Evolutionary conservation across 2,888 invertebrate genomes (phyloP).

Genomic region (Heliconius hortense): DNA sequence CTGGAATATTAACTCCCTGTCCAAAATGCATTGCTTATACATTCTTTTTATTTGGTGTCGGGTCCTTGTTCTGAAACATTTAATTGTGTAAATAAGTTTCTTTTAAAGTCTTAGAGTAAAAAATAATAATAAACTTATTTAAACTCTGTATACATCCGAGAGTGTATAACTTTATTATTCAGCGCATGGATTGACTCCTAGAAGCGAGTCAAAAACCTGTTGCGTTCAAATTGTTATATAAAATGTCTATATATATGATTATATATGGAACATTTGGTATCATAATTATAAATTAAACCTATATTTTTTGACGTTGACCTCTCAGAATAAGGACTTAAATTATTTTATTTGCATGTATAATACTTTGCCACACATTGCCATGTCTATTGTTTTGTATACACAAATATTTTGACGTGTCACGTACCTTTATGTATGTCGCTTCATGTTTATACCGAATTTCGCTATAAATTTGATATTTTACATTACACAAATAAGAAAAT

Average conservation of each 20-base stretch:
- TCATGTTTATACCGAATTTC: conserved; percentile 18
- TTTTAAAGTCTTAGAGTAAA: neutral
- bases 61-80: conserved; percentile 26
- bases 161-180: too few species aligned
- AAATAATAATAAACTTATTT: too few species aligned
- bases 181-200: neutral
- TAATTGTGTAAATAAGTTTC: neutral
- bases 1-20: conserved; percentile 51
- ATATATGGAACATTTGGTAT: too few species aligned
- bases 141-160: too few species aligned
- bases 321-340: conserved; percentile 23
- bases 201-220: neutral
- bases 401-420: conserved; percentile 33
- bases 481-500: neutral
- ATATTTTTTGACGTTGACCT: neutral
- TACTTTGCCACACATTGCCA: conserved; percentile 74
- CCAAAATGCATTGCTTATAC: conserved; percentile 73
- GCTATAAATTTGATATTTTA: conserved; percentile 25
- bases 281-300: too few species aligned
- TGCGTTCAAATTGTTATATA: neutral
- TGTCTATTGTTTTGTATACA: conserved; percentile 53
- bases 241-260: too few species aligned
- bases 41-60: conserved; percentile 63
- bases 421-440: conserved; percentile 33
- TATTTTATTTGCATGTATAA: conserved; percentile 76